phyloP scores from a whole-genome alignment of 2,888 invertebrate species.

The Furcula furcula region DNA sequence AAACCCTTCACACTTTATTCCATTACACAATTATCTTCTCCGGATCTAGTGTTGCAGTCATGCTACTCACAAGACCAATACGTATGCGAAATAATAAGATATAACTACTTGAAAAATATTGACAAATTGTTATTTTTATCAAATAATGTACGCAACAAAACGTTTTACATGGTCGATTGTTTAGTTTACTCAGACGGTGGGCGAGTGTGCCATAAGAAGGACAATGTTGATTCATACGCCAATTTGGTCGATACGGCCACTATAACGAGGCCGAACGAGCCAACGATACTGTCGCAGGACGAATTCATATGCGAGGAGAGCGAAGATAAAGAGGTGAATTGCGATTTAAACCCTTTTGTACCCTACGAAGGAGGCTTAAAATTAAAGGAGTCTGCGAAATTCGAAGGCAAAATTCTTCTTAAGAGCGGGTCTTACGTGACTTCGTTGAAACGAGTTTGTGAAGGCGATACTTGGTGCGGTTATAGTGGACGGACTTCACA shows the following conservation, averaged over 20 bases:
- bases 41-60: conserved; percentile 39
- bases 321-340: conserved; percentile 40
- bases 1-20: conserved; percentile 42
- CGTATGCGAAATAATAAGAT: conserved; percentile 54
- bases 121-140: conserved; percentile 63
- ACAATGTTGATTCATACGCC: conserved; percentile 43
- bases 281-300: conserved; percentile 57
- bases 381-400: conserved; percentile 39
- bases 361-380: conserved; percentile 49
- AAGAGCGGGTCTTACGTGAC: conserved; percentile 47
- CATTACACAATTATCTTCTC: conserved; percentile 49
- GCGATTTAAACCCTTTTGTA: conserved; percentile 57
- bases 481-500: conserved; percentile 41
- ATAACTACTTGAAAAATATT: conserved; percentile 55
- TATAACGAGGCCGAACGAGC: conserved; percentile 53
- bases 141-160: conserved; percentile 49
- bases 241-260: conserved; percentile 57
- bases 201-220: conserved; percentile 63
- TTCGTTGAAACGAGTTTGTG: conserved; percentile 45
- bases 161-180: conserved; percentile 64
- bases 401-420: conserved; percentile 47
- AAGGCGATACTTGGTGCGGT: conserved; percentile 54
- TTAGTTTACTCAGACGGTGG: conserved; percentile 58
- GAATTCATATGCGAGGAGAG: conserved; percentile 68
- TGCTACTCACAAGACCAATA: conserved; percentile 49